Evolutionary conservation across 2,888 invertebrate genomes (phyloP).

Genomic region (Druceiella hillmani): DNA sequence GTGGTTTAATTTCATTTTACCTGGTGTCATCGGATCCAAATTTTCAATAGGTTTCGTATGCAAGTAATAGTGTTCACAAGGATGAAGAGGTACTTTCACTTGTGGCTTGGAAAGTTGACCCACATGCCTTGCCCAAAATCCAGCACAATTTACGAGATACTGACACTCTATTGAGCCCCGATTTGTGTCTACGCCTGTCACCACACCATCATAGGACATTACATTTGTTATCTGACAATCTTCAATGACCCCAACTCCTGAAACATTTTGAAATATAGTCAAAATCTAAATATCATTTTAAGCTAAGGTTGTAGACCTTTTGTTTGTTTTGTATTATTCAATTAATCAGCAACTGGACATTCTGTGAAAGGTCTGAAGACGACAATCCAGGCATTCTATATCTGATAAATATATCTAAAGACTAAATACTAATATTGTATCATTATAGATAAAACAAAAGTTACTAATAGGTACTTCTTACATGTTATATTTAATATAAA

Average conservation of each 20-base stretch:
- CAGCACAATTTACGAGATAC: conserved; percentile 92
- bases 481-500: too few species aligned
- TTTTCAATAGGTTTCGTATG: conserved; percentile 78
- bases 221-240: conserved; percentile 70
- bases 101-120: conserved; percentile 80
- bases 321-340: too few species aligned
- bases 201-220: conserved; percentile 57
- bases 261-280: conserved; percentile 22
- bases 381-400: too few species aligned
- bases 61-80: conserved; percentile 91
- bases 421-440: too few species aligned
- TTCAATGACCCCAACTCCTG: conserved; percentile 74
- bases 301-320: too few species aligned
- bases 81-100: conserved; percentile 85
- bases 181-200: conserved; percentile 72
- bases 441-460: too few species aligned
- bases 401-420: too few species aligned
- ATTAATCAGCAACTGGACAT: too few species aligned
- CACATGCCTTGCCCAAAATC: conserved; percentile 90
- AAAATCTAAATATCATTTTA: conserved; percentile 6
- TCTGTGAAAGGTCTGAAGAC: too few species aligned
- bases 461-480: too few species aligned
- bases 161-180: conserved; percentile 76
- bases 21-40: conserved; percentile 76
- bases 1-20: conserved; percentile 35